Evolutionary conservation across 2,888 invertebrate species (phyloP), one percentile per base, ranked within the genome.

Genomic region (Vesta saturnalis): DNA sequence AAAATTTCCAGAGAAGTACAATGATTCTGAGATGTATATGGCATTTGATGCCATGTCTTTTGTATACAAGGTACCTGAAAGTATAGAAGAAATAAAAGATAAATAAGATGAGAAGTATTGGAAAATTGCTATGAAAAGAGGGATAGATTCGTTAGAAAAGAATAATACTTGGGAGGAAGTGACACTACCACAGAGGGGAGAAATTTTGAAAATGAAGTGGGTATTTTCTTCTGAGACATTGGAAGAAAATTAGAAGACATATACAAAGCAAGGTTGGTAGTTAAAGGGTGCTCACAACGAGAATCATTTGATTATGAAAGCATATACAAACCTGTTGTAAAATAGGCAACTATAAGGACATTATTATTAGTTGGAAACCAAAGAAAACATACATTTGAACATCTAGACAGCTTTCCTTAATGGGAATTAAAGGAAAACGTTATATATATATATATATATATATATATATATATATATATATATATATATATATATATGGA

Each of bases 321-420:
- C 59, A 77, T 77, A 4, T 80, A 79, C 71, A 73, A 78, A 16
- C 76, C 78, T 15, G 75, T 78, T 1, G 77, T 74, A 1, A 76
- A 72, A 62, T 74, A 76, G 67, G 16, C 71, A 15, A 76, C 73
- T 15, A n/a, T n/a, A n/a, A n/a, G n/a, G n/a, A n/a, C n/a, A n/a
- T n/a, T n/a, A n/a, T n/a, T n/a, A n/a, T n/a, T n/a, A n/a, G n/a
- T n/a, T n/a, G n/a, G n/a, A n/a, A n/a, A n/a, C n/a, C n/a, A n/a
- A n/a, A n/a, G n/a, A n/a, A n/a, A n/a, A n/a, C n/a, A n/a, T n/a
- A n/a, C n/a, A n/a, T n/a, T n/a, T n/a, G n/a, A n/a, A n/a, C n/a
- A n/a, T n/a, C n/a, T n/a, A n/a, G n/a, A n/a, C n/a, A n/a, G n/a
- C n/a, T n/a, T n/a, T n/a, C n/a, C n/a, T n/a, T n/a, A n/a, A n/a